Evolutionary conservation across 2,888 invertebrate species (phyloP).

Genomic region (Cephus sareptanus): DNA sequence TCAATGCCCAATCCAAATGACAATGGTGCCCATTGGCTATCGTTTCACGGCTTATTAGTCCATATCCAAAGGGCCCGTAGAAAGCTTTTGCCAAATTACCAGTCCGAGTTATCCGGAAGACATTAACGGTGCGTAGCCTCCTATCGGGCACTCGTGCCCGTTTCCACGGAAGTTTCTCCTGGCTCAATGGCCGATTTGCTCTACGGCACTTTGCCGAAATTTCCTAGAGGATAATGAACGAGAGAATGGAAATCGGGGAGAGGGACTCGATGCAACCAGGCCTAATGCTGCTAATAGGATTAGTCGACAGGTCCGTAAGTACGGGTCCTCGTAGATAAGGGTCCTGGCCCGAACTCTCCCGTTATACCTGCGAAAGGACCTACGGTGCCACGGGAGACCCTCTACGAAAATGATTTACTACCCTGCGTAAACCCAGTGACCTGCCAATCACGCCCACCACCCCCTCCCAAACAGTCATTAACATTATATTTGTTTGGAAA

Average conservation of each 20-base stretch:
- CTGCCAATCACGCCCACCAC: constrained; percentile 47
- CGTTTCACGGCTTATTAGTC: constrained; percentile 53
- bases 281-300: constrained; percentile 52
- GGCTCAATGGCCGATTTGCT: constrained; percentile 6
- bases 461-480: constrained; percentile 33
- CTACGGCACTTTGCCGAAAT: constrained; percentile 19
- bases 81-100: neutral
- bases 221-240: constrained; percentile 15
- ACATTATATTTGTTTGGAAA: constrained; percentile 31
- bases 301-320: constrained; percentile 48
- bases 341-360: constrained; percentile 19
- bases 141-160: neutral
- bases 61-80: constrained; percentile 12
- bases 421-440: constrained; percentile 48
- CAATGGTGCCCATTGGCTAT: constrained; percentile 18
- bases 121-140: neutral
- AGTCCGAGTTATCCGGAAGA: neutral
- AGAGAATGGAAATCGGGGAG: constrained; percentile 21
- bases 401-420: constrained; percentile 48
- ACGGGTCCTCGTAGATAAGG: constrained; percentile 40
- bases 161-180: neutral
- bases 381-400: constrained; percentile 4
- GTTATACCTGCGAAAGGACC: neutral
- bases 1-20: neutral
- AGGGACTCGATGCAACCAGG: constrained; percentile 38